Percentiles rank a stretch among this genome's conserved stretches.
Evolutionary conservation across 2,888 invertebrate species (phyloP).

Genomic region (Antitype chi): DNA sequence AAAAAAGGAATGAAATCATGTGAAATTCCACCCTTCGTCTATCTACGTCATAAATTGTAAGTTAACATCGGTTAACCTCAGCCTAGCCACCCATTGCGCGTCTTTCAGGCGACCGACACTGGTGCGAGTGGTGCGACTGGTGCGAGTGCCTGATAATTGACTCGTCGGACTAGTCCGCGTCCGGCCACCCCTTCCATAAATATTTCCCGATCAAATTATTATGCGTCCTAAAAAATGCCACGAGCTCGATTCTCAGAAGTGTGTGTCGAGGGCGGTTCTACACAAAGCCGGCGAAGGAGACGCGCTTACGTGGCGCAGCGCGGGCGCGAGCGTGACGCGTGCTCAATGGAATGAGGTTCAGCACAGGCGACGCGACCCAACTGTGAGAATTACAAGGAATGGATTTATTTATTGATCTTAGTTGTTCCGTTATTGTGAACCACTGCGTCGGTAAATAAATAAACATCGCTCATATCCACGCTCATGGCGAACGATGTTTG

Average conservation of each 20-base stretch:
- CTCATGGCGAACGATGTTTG: constrained; percentile 70
- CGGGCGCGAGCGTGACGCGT: constrained; percentile 76
- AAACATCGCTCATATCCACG: constrained; percentile 74
- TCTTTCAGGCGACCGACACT: constrained; percentile 81
- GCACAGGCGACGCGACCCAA: constrained; percentile 81
- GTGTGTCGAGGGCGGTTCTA: constrained; percentile 85
- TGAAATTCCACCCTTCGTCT: constrained; percentile 83
- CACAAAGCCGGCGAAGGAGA: constrained; percentile 84
- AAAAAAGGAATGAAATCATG: constrained; percentile 77
- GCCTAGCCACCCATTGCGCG: constrained; percentile 85
- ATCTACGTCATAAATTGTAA: constrained; percentile 85
- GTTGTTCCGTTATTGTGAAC: constrained; percentile 86
- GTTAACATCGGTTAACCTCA: constrained; percentile 77
- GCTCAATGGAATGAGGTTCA: constrained; percentile 87
- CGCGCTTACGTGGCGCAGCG: constrained; percentile 59
- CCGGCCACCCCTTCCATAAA: constrained; percentile 90
- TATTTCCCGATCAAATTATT: constrained; percentile 91
- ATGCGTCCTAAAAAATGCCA: constrained; percentile 89
- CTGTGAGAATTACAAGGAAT: constrained; percentile 90
- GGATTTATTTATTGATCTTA: constrained; percentile 89
- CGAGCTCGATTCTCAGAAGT: constrained; percentile 87
- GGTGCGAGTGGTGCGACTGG: constrained; percentile 69
- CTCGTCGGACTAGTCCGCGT: constrained; percentile 85
- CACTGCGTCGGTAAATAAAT: constrained; percentile 81
- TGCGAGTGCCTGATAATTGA: constrained; percentile 86